Conservation (phyloP, 2,113 vertebrate genomes). For the Cavia aperea region DNA sequence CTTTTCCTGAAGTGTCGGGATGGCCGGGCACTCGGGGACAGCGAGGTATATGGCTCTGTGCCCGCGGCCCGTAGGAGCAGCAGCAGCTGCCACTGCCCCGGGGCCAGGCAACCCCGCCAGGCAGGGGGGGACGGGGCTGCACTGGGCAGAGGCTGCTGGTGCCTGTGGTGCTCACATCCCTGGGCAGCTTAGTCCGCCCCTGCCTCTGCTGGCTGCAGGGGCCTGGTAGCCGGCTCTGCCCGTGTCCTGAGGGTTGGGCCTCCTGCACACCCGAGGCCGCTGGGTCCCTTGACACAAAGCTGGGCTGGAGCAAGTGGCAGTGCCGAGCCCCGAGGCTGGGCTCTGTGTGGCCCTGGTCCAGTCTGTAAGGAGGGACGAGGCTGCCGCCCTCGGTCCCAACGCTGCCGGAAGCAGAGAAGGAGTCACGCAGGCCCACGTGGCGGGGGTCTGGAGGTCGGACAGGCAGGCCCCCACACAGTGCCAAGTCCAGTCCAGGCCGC, state of each 20-base stretch:
- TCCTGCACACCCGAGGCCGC: background rate
- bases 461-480: background rate
- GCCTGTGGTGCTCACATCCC: background rate
- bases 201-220: background rate
- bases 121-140: background rate
- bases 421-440: background rate
- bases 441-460: conserved; percentile 51
- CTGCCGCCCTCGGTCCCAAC: background rate
- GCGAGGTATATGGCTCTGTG: conserved; percentile 71
- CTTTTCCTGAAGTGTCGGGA: conserved; percentile 67
- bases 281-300: background rate
- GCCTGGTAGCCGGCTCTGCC: background rate
- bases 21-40: background rate
- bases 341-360: background rate
- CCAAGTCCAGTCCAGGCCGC: conserved; percentile 11
- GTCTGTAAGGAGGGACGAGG: background rate
- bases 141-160: conserved; percentile 56
- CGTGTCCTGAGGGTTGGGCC: background rate
- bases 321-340: background rate
- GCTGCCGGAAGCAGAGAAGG: background rate
- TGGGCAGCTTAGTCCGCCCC: background rate
- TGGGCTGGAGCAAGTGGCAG: background rate
- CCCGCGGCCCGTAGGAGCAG: conserved; percentile 52
- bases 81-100: conserved; percentile 37
- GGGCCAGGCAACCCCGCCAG: background rate